Percentiles rank a stretch among this genome's conserved stretches.
These are phyloP conservation scores for Phasianus colchicus DNA, from an alignment of 2,113 vertebrate genomes.

Conservation along the genomic window DNA sequence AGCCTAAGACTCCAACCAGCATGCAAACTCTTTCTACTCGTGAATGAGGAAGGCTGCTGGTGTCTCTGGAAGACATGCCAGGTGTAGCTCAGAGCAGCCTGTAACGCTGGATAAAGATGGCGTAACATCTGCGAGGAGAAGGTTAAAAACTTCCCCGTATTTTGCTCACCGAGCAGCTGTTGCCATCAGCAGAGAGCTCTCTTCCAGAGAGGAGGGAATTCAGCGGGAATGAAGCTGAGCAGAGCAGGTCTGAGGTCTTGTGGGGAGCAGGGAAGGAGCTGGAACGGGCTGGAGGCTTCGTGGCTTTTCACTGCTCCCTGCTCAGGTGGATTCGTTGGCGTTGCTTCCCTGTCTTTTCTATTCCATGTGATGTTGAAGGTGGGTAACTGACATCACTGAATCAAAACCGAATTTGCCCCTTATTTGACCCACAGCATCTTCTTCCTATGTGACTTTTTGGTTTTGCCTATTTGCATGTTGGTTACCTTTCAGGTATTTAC, in stretches of 20 bases:
- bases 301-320: background rate
- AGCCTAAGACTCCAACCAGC: background rate
- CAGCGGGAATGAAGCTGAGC: background rate
- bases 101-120: background rate
- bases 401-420: background rate
- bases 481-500: background rate
- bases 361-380: fast-evolving
- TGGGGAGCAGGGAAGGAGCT: background rate
- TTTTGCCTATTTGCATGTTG: background rate
- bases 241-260: background rate
- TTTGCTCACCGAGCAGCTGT: background rate
- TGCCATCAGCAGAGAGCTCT: background rate
- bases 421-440: fast-evolving
- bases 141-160: background rate
- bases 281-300: background rate
- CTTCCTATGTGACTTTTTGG: background rate
- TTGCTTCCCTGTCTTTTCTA: background rate
- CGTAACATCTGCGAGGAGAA: background rate
- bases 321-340: background rate
- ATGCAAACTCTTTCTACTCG: background rate
- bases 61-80: background rate
- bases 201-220: background rate
- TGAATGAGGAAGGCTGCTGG: fast-evolving
- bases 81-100: background rate
- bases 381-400: background rate